phyloP scores from a whole-genome alignment of 2,888 invertebrate genomes.

The Nemapogon koenigi region DNA sequence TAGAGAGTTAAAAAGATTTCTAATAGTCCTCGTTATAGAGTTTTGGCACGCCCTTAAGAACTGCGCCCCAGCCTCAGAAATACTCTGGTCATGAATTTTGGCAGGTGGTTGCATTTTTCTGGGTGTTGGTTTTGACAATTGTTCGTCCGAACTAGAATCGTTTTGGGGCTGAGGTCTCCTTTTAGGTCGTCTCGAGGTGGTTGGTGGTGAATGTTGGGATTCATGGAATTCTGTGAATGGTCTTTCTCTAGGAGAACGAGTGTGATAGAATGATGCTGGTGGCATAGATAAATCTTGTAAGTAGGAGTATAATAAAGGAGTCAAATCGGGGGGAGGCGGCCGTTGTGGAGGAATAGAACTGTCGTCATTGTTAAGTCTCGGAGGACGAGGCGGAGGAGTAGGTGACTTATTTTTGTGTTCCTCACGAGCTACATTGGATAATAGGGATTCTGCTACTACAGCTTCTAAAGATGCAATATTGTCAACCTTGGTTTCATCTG shows the following conservation, averaged over 20 bases:
- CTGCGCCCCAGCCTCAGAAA: slow-evolving; percentile 74
- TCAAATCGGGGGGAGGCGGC: slow-evolving; percentile 54
- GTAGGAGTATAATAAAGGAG: slow-evolving; percentile 57
- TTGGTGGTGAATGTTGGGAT: slow-evolving; percentile 37
- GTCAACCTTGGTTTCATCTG: slow-evolving; percentile 26
- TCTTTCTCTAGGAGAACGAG: slow-evolving; percentile 41
- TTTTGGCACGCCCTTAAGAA: slow-evolving; percentile 73
- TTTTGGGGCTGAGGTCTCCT: slow-evolving; percentile 39
- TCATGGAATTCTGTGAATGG: slow-evolving; percentile 40
- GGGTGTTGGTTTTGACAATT: slow-evolving; percentile 44
- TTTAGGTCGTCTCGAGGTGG: slow-evolving; percentile 52
- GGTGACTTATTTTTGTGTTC: not conserved
- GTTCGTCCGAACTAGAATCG: slow-evolving; percentile 61
- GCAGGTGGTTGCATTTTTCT: slow-evolving; percentile 40
- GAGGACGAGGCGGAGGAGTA: slow-evolving; percentile 20
- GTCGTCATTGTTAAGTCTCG: slow-evolving; percentile 28
- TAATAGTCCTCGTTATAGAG: slow-evolving; percentile 68
- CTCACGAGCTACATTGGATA: slow-evolving; percentile 6
- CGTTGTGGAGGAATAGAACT: slow-evolving; percentile 37
- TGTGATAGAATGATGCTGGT: slow-evolving; percentile 49
- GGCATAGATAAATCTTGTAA: slow-evolving; percentile 60
- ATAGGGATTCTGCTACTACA: slow-evolving; percentile 17
- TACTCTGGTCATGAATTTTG: slow-evolving; percentile 63
- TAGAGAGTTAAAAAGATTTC: slow-evolving; percentile 72
- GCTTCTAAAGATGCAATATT: not conserved